Base-by-base conservation (phyloP, 2,113 vertebrate genomes). In the Polypterus senegalus region DNA sequence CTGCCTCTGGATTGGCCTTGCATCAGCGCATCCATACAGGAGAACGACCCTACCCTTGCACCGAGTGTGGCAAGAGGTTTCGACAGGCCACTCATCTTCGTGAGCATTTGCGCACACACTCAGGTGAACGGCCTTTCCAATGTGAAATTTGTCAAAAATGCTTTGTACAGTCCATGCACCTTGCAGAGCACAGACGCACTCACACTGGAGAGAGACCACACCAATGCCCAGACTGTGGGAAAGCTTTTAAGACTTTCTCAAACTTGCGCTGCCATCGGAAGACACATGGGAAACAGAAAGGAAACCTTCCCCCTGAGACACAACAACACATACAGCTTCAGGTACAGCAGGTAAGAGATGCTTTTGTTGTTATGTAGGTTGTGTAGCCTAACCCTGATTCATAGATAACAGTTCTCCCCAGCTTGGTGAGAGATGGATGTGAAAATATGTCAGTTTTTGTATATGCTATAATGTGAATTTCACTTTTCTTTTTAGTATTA, bases 101-200 rank as follows among this genome's bases (percentile, higher is more conserved):
- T 3, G 92, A 95, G 78, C 92, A 95, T 74, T 70, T 89, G 65
- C 91, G 91, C 71, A 84, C 89, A 0, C 92, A 93, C 71, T 89
- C 91, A 0, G 91, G 91, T 0, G 91, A 92, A 63, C 79, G 92
- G 45, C 91, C 92, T 0, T 92, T 89, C 9, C 76, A 78, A 63
- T 94, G 91, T 3, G 85, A 90, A 46, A 79, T 84, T n/a, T 93
- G 91, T 1, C 84, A 83, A 5, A 91, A 92, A 73, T 81, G 88
- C 54, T 94, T 93, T 54, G 83, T 92, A 65, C 91, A 93, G 76
- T 89, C 91, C 51, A 91, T 93, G 90, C 92, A 92, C 64, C 78
- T 93, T 69, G 82, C 90, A 0, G 86, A 93, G 2, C 93, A 97
- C 67, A 84, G 83, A 0, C 84, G 89, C 0, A 90, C 89, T 1